Evolutionary conservation across 2,113 vertebrate genomes (phyloP), one percentile per base, ranked within the genome.

Genomic region (Loxodonta africana): DNA sequence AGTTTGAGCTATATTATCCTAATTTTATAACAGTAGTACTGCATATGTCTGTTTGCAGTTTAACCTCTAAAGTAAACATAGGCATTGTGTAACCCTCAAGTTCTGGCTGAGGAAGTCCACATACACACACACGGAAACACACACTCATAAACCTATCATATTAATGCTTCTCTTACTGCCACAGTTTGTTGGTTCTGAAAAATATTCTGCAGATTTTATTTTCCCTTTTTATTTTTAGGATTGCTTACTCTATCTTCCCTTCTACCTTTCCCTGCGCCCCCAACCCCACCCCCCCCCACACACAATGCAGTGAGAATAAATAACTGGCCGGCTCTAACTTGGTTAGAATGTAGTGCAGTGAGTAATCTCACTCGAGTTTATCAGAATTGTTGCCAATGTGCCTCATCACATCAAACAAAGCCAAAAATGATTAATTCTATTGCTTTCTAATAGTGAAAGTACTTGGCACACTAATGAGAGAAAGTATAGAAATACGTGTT

Each of bases 401-500:
- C 5, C 71, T 62, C 1, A 3, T 41, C 73, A 78, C 1, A 60
- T 53, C n/a, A 83, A 30, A 12, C 48, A 91, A 83, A 91, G 74
- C 30, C 30, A 37, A 93, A 90, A 71, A 77, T 90, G 65, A 92
- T 95, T 80, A 51, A 91, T 84, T 84, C 63, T 74, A 94, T 81
- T 84, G 65, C 44, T 91, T 92, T 88, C n/a, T 37, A 81, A 87
- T 15, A 90, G 48, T n/a, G 4, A 87, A 91, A 92, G 33, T 12
- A 15, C 26, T 92, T 89, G 37, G 7, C 23, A 71, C 2, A 71
- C 21, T 37, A 80, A 20, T 94, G 80, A 83, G 37, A 90, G 65
- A 93, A 95, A 94, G 65, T 53, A 77, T 6, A 86, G 28, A 94
- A 98, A 93, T 30, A 93, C 91, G 83, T 37, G 1, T 3, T 83